These are phyloP conservation scores for Drosophila nr. perissopoda DNA, from an alignment of 2,888 invertebrate species.

Conservation along the genomic window DNA sequence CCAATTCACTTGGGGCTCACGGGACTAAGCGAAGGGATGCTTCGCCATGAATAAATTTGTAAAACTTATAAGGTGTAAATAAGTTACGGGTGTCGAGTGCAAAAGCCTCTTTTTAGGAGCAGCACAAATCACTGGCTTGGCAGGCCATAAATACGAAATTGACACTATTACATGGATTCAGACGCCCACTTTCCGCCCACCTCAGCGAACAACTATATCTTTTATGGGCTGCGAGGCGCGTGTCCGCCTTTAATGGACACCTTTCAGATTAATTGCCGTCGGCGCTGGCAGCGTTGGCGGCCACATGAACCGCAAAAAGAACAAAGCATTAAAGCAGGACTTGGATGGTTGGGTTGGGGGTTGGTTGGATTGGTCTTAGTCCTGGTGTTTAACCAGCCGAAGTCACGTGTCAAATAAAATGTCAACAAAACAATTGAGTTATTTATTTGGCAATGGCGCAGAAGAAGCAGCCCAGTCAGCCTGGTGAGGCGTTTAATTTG, in stretches of 20 bases:
- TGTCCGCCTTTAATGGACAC: slow-evolving; percentile 78
- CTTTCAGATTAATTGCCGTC: slow-evolving; percentile 82
- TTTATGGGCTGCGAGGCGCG: slow-evolving; percentile 60
- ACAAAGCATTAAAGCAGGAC: slow-evolving; percentile 69
- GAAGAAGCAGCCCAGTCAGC: slow-evolving; percentile 34
- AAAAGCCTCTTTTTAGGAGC: slow-evolving; percentile 11
- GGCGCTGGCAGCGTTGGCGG: slow-evolving; percentile 61
- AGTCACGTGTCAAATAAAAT: slow-evolving; percentile 85
- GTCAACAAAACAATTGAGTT: slow-evolving; percentile 85
- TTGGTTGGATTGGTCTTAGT: neutral
- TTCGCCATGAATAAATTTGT: slow-evolving; percentile 40
- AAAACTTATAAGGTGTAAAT: slow-evolving; percentile 17
- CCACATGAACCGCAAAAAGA: slow-evolving; percentile 81
- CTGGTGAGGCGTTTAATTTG: slow-evolving; percentile 68
- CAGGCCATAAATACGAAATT: slow-evolving; percentile 74
- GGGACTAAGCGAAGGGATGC: neutral
- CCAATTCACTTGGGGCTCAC: slow-evolving; percentile 29
- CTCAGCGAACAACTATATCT: slow-evolving; percentile 33
- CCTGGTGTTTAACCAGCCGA: slow-evolving; percentile 77
- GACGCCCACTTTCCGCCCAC: slow-evolving; percentile 20
- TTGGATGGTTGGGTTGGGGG: neutral
- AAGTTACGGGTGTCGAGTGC: slow-evolving; percentile 7
- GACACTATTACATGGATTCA: slow-evolving; percentile 70
- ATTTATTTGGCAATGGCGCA: slow-evolving; percentile 76
- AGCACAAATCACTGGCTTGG: slow-evolving; percentile 69